Evolutionary conservation across 2,797 vertebrate species (phyloP).

Genomic region (Etheostoma nigrum): DNA sequence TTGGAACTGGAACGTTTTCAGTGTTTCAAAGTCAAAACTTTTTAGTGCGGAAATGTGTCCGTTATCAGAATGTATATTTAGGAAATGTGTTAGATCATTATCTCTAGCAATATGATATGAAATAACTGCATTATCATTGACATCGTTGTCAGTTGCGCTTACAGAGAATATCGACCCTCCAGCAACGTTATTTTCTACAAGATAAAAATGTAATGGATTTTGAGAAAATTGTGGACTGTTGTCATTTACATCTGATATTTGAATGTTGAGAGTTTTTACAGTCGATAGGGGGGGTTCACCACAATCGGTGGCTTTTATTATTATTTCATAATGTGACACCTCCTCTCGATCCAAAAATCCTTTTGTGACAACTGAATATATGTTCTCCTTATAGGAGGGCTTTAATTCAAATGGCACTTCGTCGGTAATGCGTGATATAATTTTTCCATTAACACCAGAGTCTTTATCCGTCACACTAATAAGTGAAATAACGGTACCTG

Average conservation of each 20-base stretch:
- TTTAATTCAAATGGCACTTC: constrained; percentile 69
- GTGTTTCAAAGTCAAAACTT: too few relatives aligned
- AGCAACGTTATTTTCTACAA: constrained; percentile 84
- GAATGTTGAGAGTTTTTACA: constrained; percentile 73
- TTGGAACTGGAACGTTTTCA: too few relatives aligned
- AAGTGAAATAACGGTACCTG: constrained; percentile 83
- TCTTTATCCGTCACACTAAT: constrained; percentile 87
- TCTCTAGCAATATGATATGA: too few relatives aligned
- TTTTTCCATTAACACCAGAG: constrained; percentile 82
- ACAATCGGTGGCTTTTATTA: constrained; percentile 81
- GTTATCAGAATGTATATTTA: too few relatives aligned
- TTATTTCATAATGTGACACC: constrained; percentile 78
- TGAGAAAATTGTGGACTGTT: constrained; percentile 82
- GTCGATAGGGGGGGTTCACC: constrained; percentile 81
- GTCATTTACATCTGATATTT: constrained; percentile 87
- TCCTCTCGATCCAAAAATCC: constrained; percentile 82
- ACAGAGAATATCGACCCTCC: constrained; percentile 67
- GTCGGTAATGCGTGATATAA: constrained; percentile 50
- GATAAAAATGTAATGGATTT: constrained; percentile 82
- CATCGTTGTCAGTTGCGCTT: constrained; percentile 59
- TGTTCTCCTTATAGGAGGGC: constrained; percentile 69
- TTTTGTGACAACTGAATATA: constrained; percentile 67
- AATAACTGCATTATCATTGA: constrained; percentile 10
- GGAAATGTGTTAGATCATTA: too few relatives aligned
- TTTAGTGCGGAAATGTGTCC: too few relatives aligned